A percentile compares a stretch with the other conserved stretches of the same genome.
Conservation (phyloP, 1,140 invertebrate species). For the Triops longicaudatus region DNA sequence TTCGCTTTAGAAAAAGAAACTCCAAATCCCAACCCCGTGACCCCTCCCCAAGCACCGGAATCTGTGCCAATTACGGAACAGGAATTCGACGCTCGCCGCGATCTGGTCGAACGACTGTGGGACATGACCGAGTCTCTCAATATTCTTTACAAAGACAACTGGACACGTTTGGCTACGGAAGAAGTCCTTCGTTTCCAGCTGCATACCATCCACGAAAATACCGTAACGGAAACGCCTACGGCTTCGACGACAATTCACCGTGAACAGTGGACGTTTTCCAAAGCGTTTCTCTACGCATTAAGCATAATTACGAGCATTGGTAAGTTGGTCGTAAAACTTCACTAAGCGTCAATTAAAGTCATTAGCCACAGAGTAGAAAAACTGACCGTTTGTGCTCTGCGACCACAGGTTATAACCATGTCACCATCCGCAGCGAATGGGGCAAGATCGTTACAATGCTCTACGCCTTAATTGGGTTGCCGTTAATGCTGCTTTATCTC, state of each 20-base stretch:
- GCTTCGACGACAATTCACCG: constrained; percentile 43
- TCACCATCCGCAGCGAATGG: background rate
- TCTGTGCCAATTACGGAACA: background rate
- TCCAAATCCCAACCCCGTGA: background rate
- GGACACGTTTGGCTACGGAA: constrained; percentile 74
- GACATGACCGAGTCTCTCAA: constrained; percentile 87
- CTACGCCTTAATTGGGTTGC: constrained; percentile 85
- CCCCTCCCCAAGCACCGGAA: background rate
- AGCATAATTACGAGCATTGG: constrained; percentile 94
- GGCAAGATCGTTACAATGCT: constrained; percentile 79
- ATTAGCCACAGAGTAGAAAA: too few species aligned
- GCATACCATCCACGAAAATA: background rate
- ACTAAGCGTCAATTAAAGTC: too few species aligned
- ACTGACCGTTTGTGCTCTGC: background rate
- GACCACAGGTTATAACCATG: background rate
- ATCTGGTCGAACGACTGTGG: constrained; percentile 58
- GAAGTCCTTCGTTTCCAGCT: constrained; percentile 83
- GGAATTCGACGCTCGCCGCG: constrained; percentile 26
- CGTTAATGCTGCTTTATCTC: constrained; percentile 78
- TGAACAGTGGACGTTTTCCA: constrained; percentile 82
- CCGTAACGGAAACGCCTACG: background rate
- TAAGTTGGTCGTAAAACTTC: constrained; percentile 45
- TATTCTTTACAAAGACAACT: constrained; percentile 89
- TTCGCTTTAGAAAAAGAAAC: background rate
- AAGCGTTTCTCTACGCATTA: constrained; percentile 89